Conservation (phyloP, 2,888 invertebrate species). For the Troides oblongomaculatus region DNA sequence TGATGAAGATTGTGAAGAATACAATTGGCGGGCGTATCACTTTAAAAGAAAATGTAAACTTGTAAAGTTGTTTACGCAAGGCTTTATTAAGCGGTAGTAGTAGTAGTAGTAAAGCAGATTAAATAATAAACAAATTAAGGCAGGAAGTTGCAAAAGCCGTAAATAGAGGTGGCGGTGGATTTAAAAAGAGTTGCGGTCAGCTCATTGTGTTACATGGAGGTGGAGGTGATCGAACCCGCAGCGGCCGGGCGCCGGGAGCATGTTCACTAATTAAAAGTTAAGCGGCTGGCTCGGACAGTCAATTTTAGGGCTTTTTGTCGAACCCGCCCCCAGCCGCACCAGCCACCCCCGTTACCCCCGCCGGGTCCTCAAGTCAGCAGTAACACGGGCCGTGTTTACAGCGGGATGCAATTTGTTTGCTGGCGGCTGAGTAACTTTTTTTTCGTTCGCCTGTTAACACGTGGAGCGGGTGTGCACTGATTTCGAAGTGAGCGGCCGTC, state of each 20-base stretch:
- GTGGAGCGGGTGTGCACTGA: conserved; percentile 13
- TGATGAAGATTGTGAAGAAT: too few relatives aligned
- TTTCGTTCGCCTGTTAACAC: conserved; percentile 24
- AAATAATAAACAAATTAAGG: too few relatives aligned
- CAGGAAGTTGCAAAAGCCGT: too few relatives aligned
- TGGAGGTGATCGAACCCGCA: conserved; percentile 10
- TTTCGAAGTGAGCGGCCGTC: conserved; percentile 11
- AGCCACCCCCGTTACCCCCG: neutral
- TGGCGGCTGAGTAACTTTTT: conserved; percentile 1
- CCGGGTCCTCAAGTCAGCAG: conserved; percentile 25
- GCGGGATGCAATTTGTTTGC: conserved; percentile 33
- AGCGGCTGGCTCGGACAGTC: conserved; percentile 59
- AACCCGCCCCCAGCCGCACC: conserved; percentile 22
- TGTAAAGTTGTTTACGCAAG: too few relatives aligned
- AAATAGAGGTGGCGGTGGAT: too few relatives aligned
- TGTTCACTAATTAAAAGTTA: conserved; percentile 68
- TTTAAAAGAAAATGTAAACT: too few relatives aligned
- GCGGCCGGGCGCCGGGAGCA: conserved; percentile 28
- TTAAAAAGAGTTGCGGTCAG: neutral
- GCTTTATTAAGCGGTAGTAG: too few relatives aligned
- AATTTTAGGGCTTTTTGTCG: conserved; percentile 55
- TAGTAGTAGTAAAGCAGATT: too few relatives aligned
- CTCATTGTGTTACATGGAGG: conserved; percentile 32
- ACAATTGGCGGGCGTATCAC: too few relatives aligned
- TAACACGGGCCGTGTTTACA: conserved; percentile 30